phyloP scores from a whole-genome alignment of 2,888 invertebrate species.

The Drosophila anomelani region DNA sequence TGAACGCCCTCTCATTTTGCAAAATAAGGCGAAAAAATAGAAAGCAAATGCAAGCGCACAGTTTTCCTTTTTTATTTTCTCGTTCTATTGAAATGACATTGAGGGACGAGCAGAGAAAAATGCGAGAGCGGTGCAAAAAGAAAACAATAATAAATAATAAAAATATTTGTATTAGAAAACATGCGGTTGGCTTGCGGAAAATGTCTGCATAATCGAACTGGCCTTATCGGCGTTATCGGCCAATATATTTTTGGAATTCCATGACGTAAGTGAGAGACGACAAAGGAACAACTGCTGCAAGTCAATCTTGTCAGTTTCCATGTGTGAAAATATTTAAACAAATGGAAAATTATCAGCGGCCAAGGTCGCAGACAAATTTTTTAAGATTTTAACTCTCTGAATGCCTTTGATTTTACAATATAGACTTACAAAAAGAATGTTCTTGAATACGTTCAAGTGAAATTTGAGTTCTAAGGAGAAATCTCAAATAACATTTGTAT shows the following conservation, averaged over 20 bases:
- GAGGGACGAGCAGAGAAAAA: constrained; percentile 33
- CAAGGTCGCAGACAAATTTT: constrained; percentile 43
- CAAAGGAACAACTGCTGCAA: constrained; percentile 42
- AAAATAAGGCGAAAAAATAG: constrained; percentile 66
- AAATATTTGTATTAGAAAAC: constrained; percentile 21
- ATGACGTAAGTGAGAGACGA: constrained; percentile 64
- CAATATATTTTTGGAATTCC: constrained; percentile 69
- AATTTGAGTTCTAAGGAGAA: neutral
- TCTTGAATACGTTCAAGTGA: neutral
- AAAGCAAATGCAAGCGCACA: constrained; percentile 70
- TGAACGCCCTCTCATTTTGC: constrained; percentile 47
- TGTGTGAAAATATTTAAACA: constrained; percentile 2
- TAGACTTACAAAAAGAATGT: too few species aligned
- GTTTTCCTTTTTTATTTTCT: constrained; percentile 17
- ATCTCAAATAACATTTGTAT: neutral
- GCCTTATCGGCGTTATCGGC: constrained; percentile 61
- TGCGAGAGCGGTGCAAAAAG: constrained; percentile 44
- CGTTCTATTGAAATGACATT: constrained; percentile 76
- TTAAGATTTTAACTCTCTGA: constrained; percentile 3
- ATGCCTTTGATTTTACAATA: neutral
- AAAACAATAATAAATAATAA: constrained; percentile 39
- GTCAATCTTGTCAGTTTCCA: constrained; percentile 22
- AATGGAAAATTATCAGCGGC: constrained; percentile 37
- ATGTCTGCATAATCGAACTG: constrained; percentile 44
- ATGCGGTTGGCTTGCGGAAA: constrained; percentile 35